Evolutionary conservation across 2,797 vertebrate genomes (phyloP), one percentile per base, ranked within the genome.

Genomic region (Apogon talboti): DNA sequence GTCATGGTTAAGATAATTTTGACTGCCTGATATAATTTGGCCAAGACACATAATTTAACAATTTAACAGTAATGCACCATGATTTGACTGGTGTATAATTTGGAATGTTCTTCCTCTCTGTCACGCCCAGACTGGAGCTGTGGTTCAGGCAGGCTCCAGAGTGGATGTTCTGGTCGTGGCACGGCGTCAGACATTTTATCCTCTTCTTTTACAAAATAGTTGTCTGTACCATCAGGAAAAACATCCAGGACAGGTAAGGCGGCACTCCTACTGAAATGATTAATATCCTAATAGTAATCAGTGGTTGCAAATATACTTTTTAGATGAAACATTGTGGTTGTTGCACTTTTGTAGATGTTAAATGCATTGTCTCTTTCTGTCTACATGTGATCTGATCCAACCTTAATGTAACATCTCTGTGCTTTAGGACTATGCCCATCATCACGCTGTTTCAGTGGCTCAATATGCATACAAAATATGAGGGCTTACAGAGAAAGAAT

Each of bases 101-200:
- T 4, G 13, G 0, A 7, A 11, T 44, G 11, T 55, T 28, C 24
- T 21, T 35, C 37, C 3, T 5, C 43, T 61, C n/a, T 72, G 3
- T 74, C 15, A 64, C 38, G 55, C 13, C 10, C 58, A 93, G 92
- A 42, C 38, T 89, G 57, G 37, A 72, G 59, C 12, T 59, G 19
- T 11, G 80, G 47, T 51, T 82, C 30, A 70, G 11, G 1, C 18
- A 70, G 6, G 6, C 56, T 3, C 44, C 58, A 3, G 54, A 62
- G 12, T 5, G 74, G 35, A 8, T 69, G 14, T 81, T 87, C 60
- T 92, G 88, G 87, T 24, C 59, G n/a, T 92, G 84, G 85, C 80
- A 82, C 11, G 13, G 71, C 19, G 0, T 85, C 11, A 91, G 78
- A 66, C 62, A 86, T 60, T 61, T 76, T 15, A 12, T 11, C 1